A percentile compares a stretch with the other conserved stretches of the same genome.
Evolutionary conservation across 1,140 invertebrate species (phyloP).

Genomic region (Metaphire vulgaris): DNA sequence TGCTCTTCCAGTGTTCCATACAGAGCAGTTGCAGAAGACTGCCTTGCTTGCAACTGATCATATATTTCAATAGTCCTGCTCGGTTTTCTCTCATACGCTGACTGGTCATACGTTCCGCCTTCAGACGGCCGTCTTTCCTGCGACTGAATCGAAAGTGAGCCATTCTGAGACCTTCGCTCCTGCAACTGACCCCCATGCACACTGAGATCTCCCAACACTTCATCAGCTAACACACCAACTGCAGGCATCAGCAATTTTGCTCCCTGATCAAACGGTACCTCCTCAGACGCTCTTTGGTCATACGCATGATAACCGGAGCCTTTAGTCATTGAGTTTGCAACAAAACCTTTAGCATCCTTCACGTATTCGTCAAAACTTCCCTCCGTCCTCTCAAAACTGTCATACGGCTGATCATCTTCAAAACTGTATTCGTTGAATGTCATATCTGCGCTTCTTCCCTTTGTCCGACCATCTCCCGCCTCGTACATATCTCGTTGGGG

Average conservation of each 20-base stretch:
- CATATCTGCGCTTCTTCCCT: background rate
- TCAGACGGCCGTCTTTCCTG: background rate
- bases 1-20: background rate
- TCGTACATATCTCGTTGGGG: background rate
- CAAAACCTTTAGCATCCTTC: background rate
- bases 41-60: background rate
- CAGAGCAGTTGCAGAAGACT: slow-evolving; percentile 29
- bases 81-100: background rate
- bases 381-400: background rate
- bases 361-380: background rate
- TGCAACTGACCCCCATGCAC: background rate
- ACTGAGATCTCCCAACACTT: too few species aligned
- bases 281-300: background rate
- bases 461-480: background rate
- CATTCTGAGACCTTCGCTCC: background rate
- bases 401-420: background rate
- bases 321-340: background rate
- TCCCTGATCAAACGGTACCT: background rate
- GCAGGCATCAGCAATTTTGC: background rate
- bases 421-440: background rate
- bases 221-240: background rate
- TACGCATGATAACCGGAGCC: slow-evolving; percentile 17
- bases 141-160: background rate
- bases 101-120: background rate
- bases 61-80: background rate